phyloP scores from a whole-genome alignment of 2,113 vertebrate genomes.

The Probosciger aterrimus region DNA sequence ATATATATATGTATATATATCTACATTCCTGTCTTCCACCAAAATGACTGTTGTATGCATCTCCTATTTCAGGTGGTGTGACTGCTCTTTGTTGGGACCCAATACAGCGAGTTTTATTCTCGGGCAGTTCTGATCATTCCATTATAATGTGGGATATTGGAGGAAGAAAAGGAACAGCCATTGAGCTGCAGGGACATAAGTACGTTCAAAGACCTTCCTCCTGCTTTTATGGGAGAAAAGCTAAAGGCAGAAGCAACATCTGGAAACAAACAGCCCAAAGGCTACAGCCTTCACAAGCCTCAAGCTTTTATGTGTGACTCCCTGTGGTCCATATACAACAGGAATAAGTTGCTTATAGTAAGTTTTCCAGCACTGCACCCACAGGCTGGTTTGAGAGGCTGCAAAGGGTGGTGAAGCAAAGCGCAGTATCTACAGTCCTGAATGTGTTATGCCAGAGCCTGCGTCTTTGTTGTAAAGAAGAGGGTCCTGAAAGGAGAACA shows the following conservation, averaged over 20 bases:
- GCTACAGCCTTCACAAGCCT: neutral
- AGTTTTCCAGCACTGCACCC: neutral
- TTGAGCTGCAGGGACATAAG: constrained; percentile 98
- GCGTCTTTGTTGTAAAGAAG: neutral
- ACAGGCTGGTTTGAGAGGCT: neutral
- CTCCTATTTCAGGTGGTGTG: constrained; percentile 82
- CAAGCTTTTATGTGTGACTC: neutral
- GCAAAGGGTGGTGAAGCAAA: neutral
- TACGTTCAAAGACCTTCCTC: constrained; percentile 63
- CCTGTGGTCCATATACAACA: neutral
- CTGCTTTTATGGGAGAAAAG: neutral
- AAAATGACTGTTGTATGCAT: neutral
- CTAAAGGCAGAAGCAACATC: neutral
- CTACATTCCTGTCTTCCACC: neutral
- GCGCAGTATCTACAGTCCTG: neutral
- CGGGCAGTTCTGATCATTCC: constrained; percentile 95
- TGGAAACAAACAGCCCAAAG: constrained; percentile 1
- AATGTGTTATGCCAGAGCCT: neutral
- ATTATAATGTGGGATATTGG: constrained; percentile 99
- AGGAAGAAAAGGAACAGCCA: constrained; percentile 95
- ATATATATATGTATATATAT: neutral
- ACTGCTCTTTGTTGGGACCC: constrained; percentile 97
- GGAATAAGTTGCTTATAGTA: neutral
- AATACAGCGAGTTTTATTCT: constrained; percentile 89
- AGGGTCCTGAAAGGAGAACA: neutral